Conservation (phyloP, 2,888 invertebrate genomes). For the Gortyna flavago region DNA sequence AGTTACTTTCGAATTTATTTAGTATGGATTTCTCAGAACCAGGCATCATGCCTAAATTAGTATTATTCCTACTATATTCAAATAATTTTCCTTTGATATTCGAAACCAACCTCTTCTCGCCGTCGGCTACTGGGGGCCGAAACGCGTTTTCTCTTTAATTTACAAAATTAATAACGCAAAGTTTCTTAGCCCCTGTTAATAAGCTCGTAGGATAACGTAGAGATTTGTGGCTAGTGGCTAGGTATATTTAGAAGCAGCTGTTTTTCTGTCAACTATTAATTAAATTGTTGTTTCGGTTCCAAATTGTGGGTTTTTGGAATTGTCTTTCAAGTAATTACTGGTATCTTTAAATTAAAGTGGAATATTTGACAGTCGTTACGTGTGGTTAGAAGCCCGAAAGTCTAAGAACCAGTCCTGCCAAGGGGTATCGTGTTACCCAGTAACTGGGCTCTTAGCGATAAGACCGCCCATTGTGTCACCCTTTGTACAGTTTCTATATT, state of each 20-base stretch:
- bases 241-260: neutral
- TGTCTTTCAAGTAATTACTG: neutral
- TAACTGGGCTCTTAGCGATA: too few relatives aligned
- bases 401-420: too few relatives aligned
- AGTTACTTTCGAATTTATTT: too few relatives aligned
- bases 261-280: neutral
- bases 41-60: slow-evolving; percentile 11
- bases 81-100: slow-evolving; percentile 53
- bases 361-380: too few relatives aligned
- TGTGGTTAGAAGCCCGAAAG: too few relatives aligned
- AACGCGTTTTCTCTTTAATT: slow-evolving; percentile 21
- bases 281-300: neutral
- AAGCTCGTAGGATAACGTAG: neutral
- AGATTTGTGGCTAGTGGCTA: neutral
- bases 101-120: slow-evolving; percentile 15
- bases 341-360: neutral
- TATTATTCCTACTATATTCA: slow-evolving; percentile 1
- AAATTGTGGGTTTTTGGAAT: neutral
- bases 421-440: too few relatives aligned
- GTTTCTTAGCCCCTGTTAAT: slow-evolving; percentile 8
- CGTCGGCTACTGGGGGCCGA: slow-evolving; percentile 19
- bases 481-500: too few relatives aligned
- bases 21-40: neutral
- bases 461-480: too few relatives aligned
- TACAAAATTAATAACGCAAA: slow-evolving; percentile 28